Evolutionary conservation across 2,888 invertebrate genomes (phyloP).

Genomic region (Crocallis elinguaria): DNA sequence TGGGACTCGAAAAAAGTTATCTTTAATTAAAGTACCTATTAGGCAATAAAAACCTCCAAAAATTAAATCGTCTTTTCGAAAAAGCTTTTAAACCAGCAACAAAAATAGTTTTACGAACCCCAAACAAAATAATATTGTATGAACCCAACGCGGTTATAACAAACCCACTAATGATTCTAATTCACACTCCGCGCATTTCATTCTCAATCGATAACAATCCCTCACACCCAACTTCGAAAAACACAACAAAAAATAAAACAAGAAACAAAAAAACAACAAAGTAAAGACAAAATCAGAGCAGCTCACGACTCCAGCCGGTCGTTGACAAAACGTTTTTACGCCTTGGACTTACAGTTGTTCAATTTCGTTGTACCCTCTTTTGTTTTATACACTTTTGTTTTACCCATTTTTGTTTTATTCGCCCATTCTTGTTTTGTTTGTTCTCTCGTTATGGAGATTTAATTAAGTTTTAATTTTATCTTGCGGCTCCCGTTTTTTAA

Average conservation of each 20-base stretch:
- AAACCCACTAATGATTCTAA: constrained; percentile 24
- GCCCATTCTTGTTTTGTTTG: constrained; percentile 41
- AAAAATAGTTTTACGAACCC: too few relatives aligned
- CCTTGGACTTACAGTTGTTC: constrained; percentile 43
- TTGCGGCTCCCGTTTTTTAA: constrained; percentile 70
- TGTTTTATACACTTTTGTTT: constrained; percentile 31
- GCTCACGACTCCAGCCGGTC: constrained; percentile 37
- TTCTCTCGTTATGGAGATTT: constrained; percentile 71
- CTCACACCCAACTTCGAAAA: constrained; percentile 21
- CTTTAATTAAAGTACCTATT: too few relatives aligned
- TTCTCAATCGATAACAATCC: constrained; percentile 44
- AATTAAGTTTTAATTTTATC: constrained; percentile 83
- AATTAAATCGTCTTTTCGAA: too few relatives aligned
- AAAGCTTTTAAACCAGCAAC: too few relatives aligned
- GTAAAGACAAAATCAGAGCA: constrained; percentile 31
- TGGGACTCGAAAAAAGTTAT: too few relatives aligned
- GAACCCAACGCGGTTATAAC: too few relatives aligned
- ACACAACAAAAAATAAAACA: constrained; percentile 27
- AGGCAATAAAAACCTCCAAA: too few relatives aligned
- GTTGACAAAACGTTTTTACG: constrained; percentile 71
- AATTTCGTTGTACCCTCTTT: constrained; percentile 33
- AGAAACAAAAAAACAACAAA: too few relatives aligned
- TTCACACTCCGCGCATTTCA: constrained; percentile 32
- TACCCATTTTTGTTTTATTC: constrained; percentile 44
- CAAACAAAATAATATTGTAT: too few relatives aligned